Evolutionary conservation across 2,113 vertebrate species (phyloP), one percentile per base, ranked within the genome.

Genomic region (Smithornis capensis): DNA sequence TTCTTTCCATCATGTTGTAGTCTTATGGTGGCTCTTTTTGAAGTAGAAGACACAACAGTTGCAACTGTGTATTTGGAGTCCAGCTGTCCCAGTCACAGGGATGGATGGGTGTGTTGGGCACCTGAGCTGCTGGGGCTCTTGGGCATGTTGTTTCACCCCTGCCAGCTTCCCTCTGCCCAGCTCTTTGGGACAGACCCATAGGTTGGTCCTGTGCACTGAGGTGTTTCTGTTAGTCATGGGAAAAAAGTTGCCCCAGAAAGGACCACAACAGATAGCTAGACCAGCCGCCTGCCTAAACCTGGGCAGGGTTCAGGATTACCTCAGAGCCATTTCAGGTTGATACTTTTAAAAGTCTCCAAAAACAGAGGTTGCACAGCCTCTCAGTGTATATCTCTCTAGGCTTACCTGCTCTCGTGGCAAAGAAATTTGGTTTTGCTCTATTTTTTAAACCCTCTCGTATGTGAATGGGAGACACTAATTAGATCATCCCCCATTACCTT

Each of bases 101-200:
- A 22, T 29, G 27, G 40, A 29, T 73, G 28, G 29, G 9, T 0
- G 0, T 1, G 4, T 3, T 3, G 27, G 31, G 12, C 13, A 75
- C 13, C 28, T 55, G 63, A 82, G 37, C 16, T 59, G 27, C 57
- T 3, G 2, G 44, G 21, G 29, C 19, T 78, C 29, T 68, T 2
- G 1, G 27, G 14, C 53, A 35, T 38, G 44, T 71, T 2, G 1
- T 56, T 83, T 83, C 3, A 3, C 19, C 69, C 44, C 35, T 78
- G 60, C 37, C n/a, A 23, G 27, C 19, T 35, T 69, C 50, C 21
- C 23, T 53, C n/a, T 63, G 56, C 65, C 27, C n/a, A 42, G 1
- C 0, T 1, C 35, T 22, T 22, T 67, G 64, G 38, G 16, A 60
- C 2, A 40, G 31, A 27, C 17, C 12, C 5, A 0, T 29, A 31